Percentiles rank a stretch among this genome's conserved stretches.
Evolutionary conservation across 2,797 vertebrate species (phyloP).

Genomic region (Protosalanx chinensis): DNA sequence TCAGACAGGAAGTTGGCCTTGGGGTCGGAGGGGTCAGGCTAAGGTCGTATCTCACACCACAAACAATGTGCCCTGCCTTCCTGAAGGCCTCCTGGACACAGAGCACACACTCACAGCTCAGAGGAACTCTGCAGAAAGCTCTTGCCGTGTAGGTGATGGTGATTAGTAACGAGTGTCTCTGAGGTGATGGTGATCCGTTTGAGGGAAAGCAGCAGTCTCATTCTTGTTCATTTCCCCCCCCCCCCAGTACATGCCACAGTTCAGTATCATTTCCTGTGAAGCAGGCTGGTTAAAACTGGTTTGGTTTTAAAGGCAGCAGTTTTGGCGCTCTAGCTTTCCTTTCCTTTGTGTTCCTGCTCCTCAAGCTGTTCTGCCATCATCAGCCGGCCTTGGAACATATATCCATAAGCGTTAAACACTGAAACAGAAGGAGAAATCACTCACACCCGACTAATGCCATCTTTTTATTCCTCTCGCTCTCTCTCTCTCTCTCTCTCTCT

Average conservation of each 20-base stretch:
- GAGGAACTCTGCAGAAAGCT: neutral
- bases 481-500: too few relatives aligned
- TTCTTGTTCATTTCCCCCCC: slow-evolving; percentile 41
- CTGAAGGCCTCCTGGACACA: too few relatives aligned
- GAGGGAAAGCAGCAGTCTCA: slow-evolving; percentile 38
- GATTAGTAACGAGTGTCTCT: slow-evolving; percentile 21
- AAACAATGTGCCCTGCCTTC: neutral
- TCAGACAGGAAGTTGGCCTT: too few relatives aligned
- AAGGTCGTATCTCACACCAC: neutral
- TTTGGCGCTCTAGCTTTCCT: slow-evolving; percentile 25
- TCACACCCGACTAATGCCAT: too few relatives aligned
- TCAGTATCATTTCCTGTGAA: slow-evolving; percentile 57
- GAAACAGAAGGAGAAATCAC: too few relatives aligned
- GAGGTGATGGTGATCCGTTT: slow-evolving; percentile 10
- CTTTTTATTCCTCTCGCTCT: too few relatives aligned
- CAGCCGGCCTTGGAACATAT: too few relatives aligned
- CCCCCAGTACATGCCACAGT: slow-evolving; percentile 51
- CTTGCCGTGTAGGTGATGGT: slow-evolving; percentile 33
- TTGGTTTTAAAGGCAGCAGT: slow-evolving; percentile 53
- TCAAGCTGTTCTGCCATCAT: neutral
- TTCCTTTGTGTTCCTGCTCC: neutral
- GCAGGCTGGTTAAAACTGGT: slow-evolving; percentile 53
- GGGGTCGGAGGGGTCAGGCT: neutral
- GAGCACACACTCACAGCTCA: too few relatives aligned
- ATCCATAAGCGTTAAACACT: too few relatives aligned